Evolutionary conservation across 2,888 invertebrate genomes (phyloP).

Genomic region (Criorhina ranunculi): DNA sequence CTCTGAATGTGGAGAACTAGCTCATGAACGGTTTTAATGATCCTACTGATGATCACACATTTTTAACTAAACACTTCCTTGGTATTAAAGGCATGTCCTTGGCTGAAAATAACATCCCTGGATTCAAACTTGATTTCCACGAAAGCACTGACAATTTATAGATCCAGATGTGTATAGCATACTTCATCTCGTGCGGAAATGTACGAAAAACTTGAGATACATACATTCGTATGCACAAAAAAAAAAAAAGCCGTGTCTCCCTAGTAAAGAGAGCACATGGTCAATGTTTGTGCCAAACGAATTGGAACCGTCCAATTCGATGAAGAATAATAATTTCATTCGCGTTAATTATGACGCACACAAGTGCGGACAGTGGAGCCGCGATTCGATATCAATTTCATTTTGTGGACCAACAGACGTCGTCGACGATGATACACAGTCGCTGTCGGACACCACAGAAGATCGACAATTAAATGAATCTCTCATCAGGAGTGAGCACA

Average conservation of each 20-base stretch:
- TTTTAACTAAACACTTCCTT: too few species aligned
- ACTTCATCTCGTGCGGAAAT: slow-evolving; percentile 42
- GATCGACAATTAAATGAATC: slow-evolving; percentile 47
- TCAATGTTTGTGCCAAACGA: slow-evolving; percentile 50
- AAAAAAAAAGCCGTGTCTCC: slow-evolving; percentile 1
- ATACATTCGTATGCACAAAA: slow-evolving; percentile 1
- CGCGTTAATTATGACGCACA: slow-evolving; percentile 62
- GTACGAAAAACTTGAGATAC: slow-evolving; percentile 8
- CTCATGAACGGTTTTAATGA: too few species aligned
- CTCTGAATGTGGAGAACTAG: too few species aligned
- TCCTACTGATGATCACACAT: too few species aligned
- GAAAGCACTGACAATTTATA: background rate
- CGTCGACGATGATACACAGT: background rate
- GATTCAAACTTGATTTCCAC: background rate
- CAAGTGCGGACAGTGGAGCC: slow-evolving; percentile 29
- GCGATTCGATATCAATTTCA: slow-evolving; percentile 62
- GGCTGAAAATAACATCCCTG: too few species aligned
- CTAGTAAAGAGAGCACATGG: slow-evolving; percentile 47
- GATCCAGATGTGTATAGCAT: slow-evolving; percentile 1
- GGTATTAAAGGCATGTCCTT: too few species aligned
- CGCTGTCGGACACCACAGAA: background rate
- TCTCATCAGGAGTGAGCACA: slow-evolving; percentile 29
- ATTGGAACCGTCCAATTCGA: slow-evolving; percentile 47
- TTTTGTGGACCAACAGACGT: slow-evolving; percentile 39
- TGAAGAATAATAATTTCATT: slow-evolving; percentile 42